A percentile compares a stretch with the other conserved stretches of the same genome.
These are phyloP conservation scores for Tachyglossus aculeatus DNA, from an alignment of 2,797 vertebrate species.

Conservation along the genomic window DNA sequence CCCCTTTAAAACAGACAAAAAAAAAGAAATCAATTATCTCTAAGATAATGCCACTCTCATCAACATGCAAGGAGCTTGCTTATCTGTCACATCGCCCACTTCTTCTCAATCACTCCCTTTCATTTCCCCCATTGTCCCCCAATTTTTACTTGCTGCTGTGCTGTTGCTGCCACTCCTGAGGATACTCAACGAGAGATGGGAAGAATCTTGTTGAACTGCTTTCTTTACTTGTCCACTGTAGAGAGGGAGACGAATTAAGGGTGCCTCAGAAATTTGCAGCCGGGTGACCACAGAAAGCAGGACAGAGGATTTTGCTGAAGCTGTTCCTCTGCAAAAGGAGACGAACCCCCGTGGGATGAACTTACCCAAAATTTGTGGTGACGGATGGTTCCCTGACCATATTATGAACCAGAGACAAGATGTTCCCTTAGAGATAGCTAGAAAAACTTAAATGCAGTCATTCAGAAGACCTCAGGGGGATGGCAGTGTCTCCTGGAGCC, in stretches of 20 bases:
- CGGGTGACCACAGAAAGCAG: neutral
- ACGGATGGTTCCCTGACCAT: too few species aligned
- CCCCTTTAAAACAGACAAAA: slow-evolving; percentile 60
- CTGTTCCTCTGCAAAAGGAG: too few species aligned
- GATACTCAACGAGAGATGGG: slow-evolving; percentile 56
- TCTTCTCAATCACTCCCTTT: slow-evolving; percentile 75
- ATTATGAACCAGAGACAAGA: too few species aligned
- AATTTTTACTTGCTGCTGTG: slow-evolving; percentile 63
- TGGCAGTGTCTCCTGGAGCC: too few species aligned
- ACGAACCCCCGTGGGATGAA: too few species aligned
- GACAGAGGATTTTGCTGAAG: too few species aligned
- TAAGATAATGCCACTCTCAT: slow-evolving; percentile 69
- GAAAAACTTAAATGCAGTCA: too few species aligned
- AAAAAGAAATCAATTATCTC: slow-evolving; percentile 59
- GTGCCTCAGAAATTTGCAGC: neutral
- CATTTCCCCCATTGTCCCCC: slow-evolving; percentile 70
- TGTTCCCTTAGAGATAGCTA: too few species aligned
- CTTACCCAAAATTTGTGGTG: too few species aligned
- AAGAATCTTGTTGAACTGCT: slow-evolving; percentile 61
- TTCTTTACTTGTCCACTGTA: slow-evolving; percentile 13
- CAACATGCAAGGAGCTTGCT: slow-evolving; percentile 72
- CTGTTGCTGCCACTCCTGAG: too few species aligned
- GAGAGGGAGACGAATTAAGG: slow-evolving; percentile 1
- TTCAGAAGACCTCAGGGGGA: too few species aligned
- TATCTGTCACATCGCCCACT: slow-evolving; percentile 73